Base-by-base conservation (phyloP, 1,140 invertebrate species). In the Drosophila pallidifrons region DNA sequence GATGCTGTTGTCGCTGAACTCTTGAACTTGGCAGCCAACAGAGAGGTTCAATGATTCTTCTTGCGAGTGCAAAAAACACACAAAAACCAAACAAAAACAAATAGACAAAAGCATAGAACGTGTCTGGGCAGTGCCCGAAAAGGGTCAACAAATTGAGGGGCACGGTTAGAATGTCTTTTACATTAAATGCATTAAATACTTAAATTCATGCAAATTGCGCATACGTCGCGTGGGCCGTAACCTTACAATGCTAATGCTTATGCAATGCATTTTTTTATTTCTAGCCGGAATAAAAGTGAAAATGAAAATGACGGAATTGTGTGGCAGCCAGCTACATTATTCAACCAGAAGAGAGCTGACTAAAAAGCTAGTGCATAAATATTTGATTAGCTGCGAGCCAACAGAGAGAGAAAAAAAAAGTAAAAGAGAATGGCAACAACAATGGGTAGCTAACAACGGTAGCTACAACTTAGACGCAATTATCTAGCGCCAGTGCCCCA, bases 1-100 rank as follows among this genome's bases (percentile, higher is more conserved):
- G 79, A 82, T 79, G 82, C 82, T 79, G 81, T n/a, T 79, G 81
- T n/a, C 60, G 69, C 45, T 47, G 83, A 88, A 89, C 83, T 89
- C 81, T 83, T 89, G 85, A 88, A 88, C 85, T 83, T 78, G 81
- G 77, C 69, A 74, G 47, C 69, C n/a, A 58, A 20, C n/a, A 58
- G 28, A 58, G 70, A 63, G 78, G 85, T 89, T 88, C 85, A 88
- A 88, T 72, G 85, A 67, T 75, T 83, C 76, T 60, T 70, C 3
- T 15, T 38, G 32, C 15, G 32, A 41, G 35, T 57, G 46, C 46
- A 45, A 51, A 69, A 59, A 59, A 58, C 41, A 59, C 54, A 15
- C 46, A 52, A 63, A 38, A 47, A 3, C 20, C 20, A 25, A 25
- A 25, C 20, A 25, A 25, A 59, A 60, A 65, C 32, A 66, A 60